Base-by-base conservation (phyloP, 1,140 invertebrate genomes). In the Bombyx mandarina region DNA sequence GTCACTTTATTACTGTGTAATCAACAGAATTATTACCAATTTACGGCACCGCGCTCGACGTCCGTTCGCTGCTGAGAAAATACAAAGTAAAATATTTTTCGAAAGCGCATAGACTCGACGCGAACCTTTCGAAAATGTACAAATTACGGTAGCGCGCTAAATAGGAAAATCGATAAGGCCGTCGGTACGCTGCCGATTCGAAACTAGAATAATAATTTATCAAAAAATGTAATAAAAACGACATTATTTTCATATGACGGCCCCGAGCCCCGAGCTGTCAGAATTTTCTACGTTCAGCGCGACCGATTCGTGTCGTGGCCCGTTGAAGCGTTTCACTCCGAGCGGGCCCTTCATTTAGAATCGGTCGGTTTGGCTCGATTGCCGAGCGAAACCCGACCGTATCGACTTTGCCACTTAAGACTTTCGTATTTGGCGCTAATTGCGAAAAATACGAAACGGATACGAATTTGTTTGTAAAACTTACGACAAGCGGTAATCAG, bases 181-280 rank as follows among this genome's bases (percentile, higher is more conserved):
- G 80, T 73, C 68, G 65, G 66, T 69, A 61, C 61, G 72, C 66
- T 68, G 71, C 71, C 69, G 76, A 74, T 77, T 77, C 72, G 69
- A 78, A 84, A 81, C 79, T 83, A 79, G 70, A 80, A 85, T 82
- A 77, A 82, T 83, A 85, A 85, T 86, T 86, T 85, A 86, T 86
- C 83, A 84, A 86, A 86, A 86, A 85, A 87, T 87, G 79, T 84
- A 87, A 87, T 87, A 85, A 87, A 85, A 87, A 85, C 80, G 81
- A 84, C 84, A 87, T 87, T 79, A 87, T 86, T 86, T 65, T 85
- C 77, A 82, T 75, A 75, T 83, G 82, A 82, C 74, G 75, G 79
- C 73, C 70, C 58, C 63, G 73, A 81, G 79, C 73, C 70, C 58
- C 63, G 73, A 81, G 67, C 84, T 87, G 84, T 87, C 84, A 87